Evolutionary conservation across 2,888 invertebrate species (phyloP).

Genomic region (Drosophila ezoana): DNA sequence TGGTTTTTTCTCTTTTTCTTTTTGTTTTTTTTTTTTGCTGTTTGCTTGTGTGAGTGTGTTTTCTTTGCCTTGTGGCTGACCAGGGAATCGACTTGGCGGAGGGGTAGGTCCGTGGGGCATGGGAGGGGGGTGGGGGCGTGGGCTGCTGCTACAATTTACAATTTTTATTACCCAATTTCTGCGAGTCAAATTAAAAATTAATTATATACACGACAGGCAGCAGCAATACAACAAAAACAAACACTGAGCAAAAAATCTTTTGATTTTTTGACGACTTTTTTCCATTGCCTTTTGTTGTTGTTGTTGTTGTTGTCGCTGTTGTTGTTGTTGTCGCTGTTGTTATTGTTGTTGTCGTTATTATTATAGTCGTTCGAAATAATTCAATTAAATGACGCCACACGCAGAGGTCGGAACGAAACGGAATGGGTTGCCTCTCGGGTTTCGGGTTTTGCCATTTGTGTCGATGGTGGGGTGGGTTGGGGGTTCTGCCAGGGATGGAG

Average conservation of each 20-base stretch:
- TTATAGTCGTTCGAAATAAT: conserved; percentile 73
- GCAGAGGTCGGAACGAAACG: conserved; percentile 42
- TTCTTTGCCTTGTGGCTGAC: conserved; percentile 51
- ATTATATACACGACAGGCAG: conserved; percentile 65
- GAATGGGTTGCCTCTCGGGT: conserved; percentile 39
- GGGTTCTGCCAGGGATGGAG: conserved; percentile 3
- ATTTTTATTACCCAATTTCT: conserved; percentile 77
- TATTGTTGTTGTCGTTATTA: conserved; percentile 48
- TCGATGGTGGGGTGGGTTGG: too few species aligned
- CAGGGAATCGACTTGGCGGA: conserved; percentile 19
- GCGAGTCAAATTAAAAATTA: conserved; percentile 75
- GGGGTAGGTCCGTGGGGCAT: background rate
- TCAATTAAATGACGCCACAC: conserved; percentile 77
- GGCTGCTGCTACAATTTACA: conserved; percentile 66
- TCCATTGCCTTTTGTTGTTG: conserved; percentile 36
- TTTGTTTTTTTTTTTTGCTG: too few species aligned
- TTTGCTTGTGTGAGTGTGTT: background rate
- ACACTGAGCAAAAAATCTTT: conserved; percentile 63
- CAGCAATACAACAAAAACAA: conserved; percentile 41
- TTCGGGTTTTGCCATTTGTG: conserved; percentile 30
- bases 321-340: conserved; percentile 41
- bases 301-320: conserved; percentile 45
- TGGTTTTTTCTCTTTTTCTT: background rate
- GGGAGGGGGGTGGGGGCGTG: conserved; percentile 17
- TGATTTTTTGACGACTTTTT: conserved; percentile 69